phyloP scores from a whole-genome alignment of 2,797 vertebrate species.

The Molossus molossus region DNA sequence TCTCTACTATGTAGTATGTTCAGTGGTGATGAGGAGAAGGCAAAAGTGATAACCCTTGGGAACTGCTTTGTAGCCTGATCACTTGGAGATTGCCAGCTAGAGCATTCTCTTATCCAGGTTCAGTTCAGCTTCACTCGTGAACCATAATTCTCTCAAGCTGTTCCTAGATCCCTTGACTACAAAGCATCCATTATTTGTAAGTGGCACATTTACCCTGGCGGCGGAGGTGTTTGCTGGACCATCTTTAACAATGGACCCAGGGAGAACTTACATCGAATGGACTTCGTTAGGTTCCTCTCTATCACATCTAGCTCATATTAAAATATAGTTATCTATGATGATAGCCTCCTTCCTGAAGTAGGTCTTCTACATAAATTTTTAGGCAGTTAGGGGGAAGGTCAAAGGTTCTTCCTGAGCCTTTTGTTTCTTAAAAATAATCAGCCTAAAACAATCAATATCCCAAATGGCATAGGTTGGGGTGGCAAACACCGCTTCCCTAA shows the following conservation, averaged over 20 bases:
- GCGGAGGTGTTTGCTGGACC: neutral
- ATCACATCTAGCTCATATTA: neutral
- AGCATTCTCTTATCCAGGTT: neutral
- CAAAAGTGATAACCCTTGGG: neutral
- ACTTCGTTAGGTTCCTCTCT: neutral
- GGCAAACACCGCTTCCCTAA: neutral
- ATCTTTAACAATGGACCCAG: neutral
- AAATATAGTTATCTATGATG: neutral
- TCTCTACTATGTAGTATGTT: neutral
- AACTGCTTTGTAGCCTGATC: neutral
- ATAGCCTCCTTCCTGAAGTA: neutral
- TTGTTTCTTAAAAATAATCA: neutral
- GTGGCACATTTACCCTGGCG: neutral
- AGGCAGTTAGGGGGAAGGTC: neutral
- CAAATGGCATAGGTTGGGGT: neutral
- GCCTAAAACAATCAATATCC: neutral
- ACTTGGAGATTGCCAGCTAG: neutral
- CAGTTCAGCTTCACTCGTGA: neutral
- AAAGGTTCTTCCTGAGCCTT: neutral
- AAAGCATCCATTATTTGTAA: constrained; percentile 10
- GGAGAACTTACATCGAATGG: neutral
- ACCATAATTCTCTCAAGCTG: neutral
- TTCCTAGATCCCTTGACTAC: neutral
- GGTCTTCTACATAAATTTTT: neutral
- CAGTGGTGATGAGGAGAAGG: neutral